phyloP scores from a whole-genome alignment of 2,797 vertebrate species.

The Coregonus suidteri region DNA sequence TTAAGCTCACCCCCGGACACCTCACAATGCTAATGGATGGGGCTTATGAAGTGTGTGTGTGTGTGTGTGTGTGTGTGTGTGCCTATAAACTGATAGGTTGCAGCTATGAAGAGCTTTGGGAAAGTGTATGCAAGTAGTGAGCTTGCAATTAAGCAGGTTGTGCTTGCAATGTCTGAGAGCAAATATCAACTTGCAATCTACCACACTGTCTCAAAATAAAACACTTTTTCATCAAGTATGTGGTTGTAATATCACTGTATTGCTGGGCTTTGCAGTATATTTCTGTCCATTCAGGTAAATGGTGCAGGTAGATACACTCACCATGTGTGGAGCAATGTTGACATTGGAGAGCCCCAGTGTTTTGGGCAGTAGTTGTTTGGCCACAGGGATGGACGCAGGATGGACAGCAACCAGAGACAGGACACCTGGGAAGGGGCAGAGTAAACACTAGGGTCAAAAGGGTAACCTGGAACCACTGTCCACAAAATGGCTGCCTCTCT shows the following conservation, averaged over 20 bases:
- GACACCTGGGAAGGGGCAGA: slow-evolving; percentile 78
- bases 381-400: slow-evolving; percentile 84
- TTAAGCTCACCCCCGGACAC: slow-evolving; percentile 72
- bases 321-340: slow-evolving; percentile 97
- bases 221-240: neutral
- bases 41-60: slow-evolving; percentile 44
- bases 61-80: no score
- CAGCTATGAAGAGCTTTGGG: neutral
- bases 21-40: slow-evolving; percentile 68
- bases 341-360: slow-evolving; percentile 98
- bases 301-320: slow-evolving; percentile 69
- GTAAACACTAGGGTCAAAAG: neutral
- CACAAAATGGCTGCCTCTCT: neutral
- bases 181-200: neutral
- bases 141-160: neutral
- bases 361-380: slow-evolving; percentile 99
- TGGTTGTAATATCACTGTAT: neutral
- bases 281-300: neutral
- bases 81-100: neutral
- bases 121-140: neutral
- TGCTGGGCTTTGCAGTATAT: neutral
- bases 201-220: neutral
- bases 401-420: slow-evolving; percentile 96
- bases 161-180: neutral
- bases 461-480: neutral